These are phyloP conservation scores for Zaprionus bogoriensis DNA, from an alignment of 2,888 invertebrate genomes.

Conservation along the genomic window DNA sequence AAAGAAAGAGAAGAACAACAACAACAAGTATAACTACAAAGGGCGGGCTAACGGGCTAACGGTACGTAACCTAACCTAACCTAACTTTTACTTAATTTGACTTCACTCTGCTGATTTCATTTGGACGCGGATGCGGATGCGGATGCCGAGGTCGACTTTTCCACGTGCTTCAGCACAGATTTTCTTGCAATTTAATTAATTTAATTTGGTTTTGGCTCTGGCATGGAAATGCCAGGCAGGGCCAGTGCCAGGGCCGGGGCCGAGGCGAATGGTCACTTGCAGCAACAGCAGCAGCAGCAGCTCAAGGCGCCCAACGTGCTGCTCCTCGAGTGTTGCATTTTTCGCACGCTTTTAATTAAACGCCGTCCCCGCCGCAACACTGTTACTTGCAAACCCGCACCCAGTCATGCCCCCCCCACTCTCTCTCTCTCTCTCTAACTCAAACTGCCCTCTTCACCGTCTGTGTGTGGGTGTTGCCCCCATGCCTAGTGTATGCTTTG, in stretches of 20 bases:
- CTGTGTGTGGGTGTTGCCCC: background rate
- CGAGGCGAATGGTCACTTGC: background rate
- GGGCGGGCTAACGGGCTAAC: background rate
- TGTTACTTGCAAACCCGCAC: constrained; percentile 17
- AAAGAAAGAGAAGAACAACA: background rate
- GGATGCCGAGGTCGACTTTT: constrained; percentile 40
- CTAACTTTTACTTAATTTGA: constrained; percentile 65
- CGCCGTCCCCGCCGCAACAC: constrained; percentile 40
- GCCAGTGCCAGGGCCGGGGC: background rate
- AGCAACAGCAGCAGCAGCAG: too few relatives aligned
- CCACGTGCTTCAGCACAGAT: constrained; percentile 57
- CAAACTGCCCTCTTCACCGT: background rate
- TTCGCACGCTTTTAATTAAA: constrained; percentile 72
- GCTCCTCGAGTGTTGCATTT: constrained; percentile 62
- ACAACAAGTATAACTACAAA: background rate
- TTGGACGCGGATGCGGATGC: constrained; percentile 9
- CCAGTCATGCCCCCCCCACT: background rate
- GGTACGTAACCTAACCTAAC: constrained; percentile 10
- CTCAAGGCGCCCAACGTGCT: constrained; percentile 21
- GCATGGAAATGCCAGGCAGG: constrained; percentile 22
- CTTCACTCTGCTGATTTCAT: constrained; percentile 59
- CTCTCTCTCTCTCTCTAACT: background rate
- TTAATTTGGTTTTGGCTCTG: constrained; percentile 54
- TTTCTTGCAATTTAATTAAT: constrained; percentile 70
- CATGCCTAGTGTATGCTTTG: constrained; percentile 9